Base-by-base conservation (phyloP, 2,797 vertebrate genomes). In the Toxotes lorentzi region DNA sequence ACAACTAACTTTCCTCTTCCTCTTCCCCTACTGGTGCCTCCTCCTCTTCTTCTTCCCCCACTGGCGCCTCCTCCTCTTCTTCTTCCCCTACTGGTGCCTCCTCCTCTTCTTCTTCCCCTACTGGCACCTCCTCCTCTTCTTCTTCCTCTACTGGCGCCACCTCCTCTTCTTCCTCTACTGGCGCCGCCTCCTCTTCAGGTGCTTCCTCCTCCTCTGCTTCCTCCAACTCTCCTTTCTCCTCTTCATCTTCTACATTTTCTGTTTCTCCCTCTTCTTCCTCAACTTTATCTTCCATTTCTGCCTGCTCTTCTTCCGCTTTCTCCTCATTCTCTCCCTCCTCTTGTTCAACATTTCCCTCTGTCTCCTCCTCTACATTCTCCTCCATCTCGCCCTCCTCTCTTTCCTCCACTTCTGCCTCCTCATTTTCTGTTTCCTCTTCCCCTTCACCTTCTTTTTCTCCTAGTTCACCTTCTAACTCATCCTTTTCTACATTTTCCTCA, bases 1-100 rank as follows among this genome's bases (percentile, higher is more conserved):
- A 27, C 0, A 7, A 77, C 83, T 93, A 92, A 81, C 90, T 92
- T 16, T 90, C 88, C 32, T 90, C 86, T 63, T 85, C 84, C 1
- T 78, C 83, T 24, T 61, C 43, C 6, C 17, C 40, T 11, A 5
- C 24, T 45, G 41, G 23, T 5, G 24, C 34, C 21, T 40, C 60
- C 24, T 62, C 70, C 11, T 23, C 67, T 12, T 63, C 56, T 11
- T 24, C 47, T 30, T 64, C 14, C n/a, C 16, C 27, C 4, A 30
- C 27, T 30, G 27, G 27, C 2, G 27, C 90, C 24, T 62, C 60
- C 19, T 23, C 61, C 13, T 59, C 48, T 10, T n/a, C 73, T 7
- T 32, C 60, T 13, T 19, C 53, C 2, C 1, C 48, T n/a, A n/a
- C n/a, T n/a, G n/a, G n/a, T n/a, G n/a, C n/a, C 8, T 35, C 56